Percentiles rank a stretch among this genome's conserved stretches.
phyloP scores from a whole-genome alignment of 1,140 invertebrate species.

The Geopemphigus sp. region DNA sequence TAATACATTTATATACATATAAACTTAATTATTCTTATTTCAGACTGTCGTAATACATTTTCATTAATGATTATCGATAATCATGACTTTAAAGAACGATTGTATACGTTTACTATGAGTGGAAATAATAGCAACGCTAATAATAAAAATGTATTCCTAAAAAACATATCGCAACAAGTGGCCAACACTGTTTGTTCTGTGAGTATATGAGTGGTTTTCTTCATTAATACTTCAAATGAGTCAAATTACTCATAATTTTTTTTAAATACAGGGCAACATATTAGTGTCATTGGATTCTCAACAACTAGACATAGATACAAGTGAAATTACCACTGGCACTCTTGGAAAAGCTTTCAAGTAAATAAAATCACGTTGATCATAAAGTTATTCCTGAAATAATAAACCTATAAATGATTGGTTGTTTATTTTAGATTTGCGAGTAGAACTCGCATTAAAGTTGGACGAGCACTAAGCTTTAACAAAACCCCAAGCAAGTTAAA shows the following conservation, averaged over 20 bases:
- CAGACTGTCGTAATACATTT: constrained; percentile 85
- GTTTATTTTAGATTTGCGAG: constrained; percentile 68
- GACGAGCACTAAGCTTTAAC: constrained; percentile 89
- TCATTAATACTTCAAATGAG: too few relatives aligned
- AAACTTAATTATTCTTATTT: constrained; percentile 54
- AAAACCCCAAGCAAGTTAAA: constrained; percentile 80
- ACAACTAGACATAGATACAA: constrained; percentile 79
- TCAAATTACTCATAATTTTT: neutral
- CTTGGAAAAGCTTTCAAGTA: constrained; percentile 79
- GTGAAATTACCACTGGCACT: constrained; percentile 77
- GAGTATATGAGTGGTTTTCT: constrained; percentile 53
- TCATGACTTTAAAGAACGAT: constrained; percentile 65
- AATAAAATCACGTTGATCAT: constrained; percentile 52
- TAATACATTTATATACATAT: too few relatives aligned
- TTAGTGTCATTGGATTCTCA: constrained; percentile 71
- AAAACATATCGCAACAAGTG: constrained; percentile 80
- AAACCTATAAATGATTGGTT: constrained; percentile 12
- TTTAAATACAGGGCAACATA: constrained; percentile 69
- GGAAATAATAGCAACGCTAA: constrained; percentile 74
- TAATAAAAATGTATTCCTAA: constrained; percentile 77
- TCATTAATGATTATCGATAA: constrained; percentile 78
- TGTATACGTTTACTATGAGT: constrained; percentile 85
- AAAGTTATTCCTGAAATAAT: neutral
- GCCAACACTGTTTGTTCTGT: constrained; percentile 81
- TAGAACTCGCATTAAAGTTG: constrained; percentile 82